Evolutionary conservation across 2,797 vertebrate genomes (phyloP), one percentile per base, ranked within the genome.

Genomic region (Odontamblyopus lacepedii): DNA sequence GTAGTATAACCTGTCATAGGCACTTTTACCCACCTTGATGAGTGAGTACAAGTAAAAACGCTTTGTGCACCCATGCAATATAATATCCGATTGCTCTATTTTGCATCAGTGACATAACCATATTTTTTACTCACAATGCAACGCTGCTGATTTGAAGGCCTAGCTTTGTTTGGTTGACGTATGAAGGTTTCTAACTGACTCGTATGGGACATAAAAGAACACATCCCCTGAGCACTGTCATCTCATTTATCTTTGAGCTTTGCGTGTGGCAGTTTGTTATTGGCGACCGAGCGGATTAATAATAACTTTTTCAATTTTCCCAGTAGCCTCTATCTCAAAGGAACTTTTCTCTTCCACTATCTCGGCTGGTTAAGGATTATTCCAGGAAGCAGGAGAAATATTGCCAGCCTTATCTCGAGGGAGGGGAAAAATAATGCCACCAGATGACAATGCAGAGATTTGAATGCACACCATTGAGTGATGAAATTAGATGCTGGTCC

Each of bases 261-360:
- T 18, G 65, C 81, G 62, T 62, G 69, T 74, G 67, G 63, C 29
- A 30, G 23, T 23, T 38, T 1, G 8, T 56, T 63, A 70, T 29
- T 57, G 67, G 76, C 7, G 30, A 74, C 74, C 76, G 80, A 73
- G 53, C 50, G 71, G 83, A 88, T 85, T 88, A 84, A 86, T 88
- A 83, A 84, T 82, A 85, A 82, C 53, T 84, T 88, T 85, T 90
- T 88, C 77, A 83, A 86, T 91, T 91, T 90, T 84, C 73, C 73
- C 68, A 86, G 86, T 69, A 77, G 83, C 69, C 83, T 66, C 64
- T 82, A 85, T 89, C 87, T 85, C 69, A 85, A 83, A 88, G 72
- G 73, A 83, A 83, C 71, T 81, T 88, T 91, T 84, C 80, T 86
- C 69, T 74, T 51, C 79, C 79, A 78, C 78, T 82, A 83, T 89